Base-by-base conservation (phyloP, 2,113 vertebrate species). In the Phalacrocorax carbo region DNA sequence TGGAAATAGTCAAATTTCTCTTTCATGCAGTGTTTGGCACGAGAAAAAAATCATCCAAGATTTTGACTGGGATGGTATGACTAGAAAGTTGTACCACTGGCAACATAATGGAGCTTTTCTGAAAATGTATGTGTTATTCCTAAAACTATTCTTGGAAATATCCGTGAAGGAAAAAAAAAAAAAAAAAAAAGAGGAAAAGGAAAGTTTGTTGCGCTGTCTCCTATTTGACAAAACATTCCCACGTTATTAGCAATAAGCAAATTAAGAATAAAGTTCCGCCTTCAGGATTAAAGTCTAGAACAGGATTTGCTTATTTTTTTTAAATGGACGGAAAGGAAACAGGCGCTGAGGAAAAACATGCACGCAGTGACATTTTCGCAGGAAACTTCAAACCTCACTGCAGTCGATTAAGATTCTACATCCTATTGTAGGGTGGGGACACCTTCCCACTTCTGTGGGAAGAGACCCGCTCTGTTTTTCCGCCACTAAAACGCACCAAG, bases 301-400 rank as follows among this genome's bases (percentile, higher is more conserved):
- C 7, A n/a, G 44, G 38, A 52, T 57, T 83, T 65, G 38, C 26
- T 2, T 11, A 11, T 29, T 75, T 60, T 82, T 61, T 82, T 44
- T 18, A 3, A 62, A 52, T 5, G 21, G 66, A 65, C 11, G 9
- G 57, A 91, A 72, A 86, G 85, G 68, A 93, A 95, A 82, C 4
- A 5, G 32, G 15, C 20, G 0, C 5, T n/a, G 64, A 82, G 32
- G 32, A 80, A 87, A 90, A 77, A 26, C 64, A 86, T 9, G 32
- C 65, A 2, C 5, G 51, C 51, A 23, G n/a, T 11, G 72, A 51
- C 52, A 30, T 52, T 92, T 90, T 86, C 5, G 0, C 79, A 88
- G 82, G 66, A 91, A 94, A 96, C 86, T 93, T 62, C 61, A 94
- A 86, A 82, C 66, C 57, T 95, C 55, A 32, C 75, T 71, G 40